Base-by-base conservation (phyloP, 2,113 vertebrate genomes). In the Mormyrus iriodes region DNA sequence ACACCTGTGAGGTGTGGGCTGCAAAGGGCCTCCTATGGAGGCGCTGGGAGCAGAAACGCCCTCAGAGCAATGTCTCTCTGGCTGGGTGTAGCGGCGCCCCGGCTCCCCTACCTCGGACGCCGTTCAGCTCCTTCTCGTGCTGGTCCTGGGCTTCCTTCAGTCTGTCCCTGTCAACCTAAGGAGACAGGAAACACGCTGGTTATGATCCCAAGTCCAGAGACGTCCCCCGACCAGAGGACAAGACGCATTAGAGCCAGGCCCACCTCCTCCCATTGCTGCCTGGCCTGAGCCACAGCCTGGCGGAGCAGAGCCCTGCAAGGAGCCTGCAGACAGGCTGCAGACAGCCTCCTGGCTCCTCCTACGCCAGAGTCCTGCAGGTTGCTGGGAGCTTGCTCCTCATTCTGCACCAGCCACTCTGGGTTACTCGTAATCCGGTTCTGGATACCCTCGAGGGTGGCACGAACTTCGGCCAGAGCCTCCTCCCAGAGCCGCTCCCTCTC, bases 191-290 rank as follows among this genome's bases (percentile, higher is more conserved):
- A 85, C n/a, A 65, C 3, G 3, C 61, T 69, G 27, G 61, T 69
- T 8, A 69, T 0, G 10, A n/a, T 15, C 4, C 24, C 85, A 12
- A 35, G 27, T 53, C 85, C 21, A 9, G 46, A 69, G 42, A 89
- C 79, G 35, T 86, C 9, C 10, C 9, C 85, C 5, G 46, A 19
- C 46, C 53, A 52, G 21, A 10, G 61, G 27, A 79, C 15, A 87
- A 15, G 35, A 39, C 19, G 24, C 10, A 3, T 1, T 15, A 31
- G 19, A 88, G 9, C 53, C 27, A 19, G 19, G 89, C 94, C 91
- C 95, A 98, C 98, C 95, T 96, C 95, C 90, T 93, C 93, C 96
- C 95, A 95, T 8, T 96, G 94, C 82, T 0, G 93, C 83, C 93
- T 95, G 10, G 94, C 90, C 90, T 94, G 95, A 90, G 95, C 92